A percentile compares a stretch with the other conserved stretches of the same genome.
These are phyloP conservation scores for Epinephelus awoara DNA, from an alignment of 2,797 vertebrate genomes.

Conservation along the genomic window DNA sequence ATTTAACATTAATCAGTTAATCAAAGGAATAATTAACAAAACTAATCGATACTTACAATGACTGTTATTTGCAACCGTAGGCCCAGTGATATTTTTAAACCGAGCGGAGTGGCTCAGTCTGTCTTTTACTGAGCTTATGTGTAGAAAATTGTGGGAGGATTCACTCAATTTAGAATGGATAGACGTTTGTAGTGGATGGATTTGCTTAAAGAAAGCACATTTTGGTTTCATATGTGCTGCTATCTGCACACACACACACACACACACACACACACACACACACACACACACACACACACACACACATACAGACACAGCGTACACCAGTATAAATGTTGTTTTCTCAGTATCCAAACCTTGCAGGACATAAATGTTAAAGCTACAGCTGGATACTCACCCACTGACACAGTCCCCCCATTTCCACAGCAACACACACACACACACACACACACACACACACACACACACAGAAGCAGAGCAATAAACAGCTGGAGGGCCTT, in stretches of 20 bases:
- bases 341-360: constrained; percentile 29
- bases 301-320: neutral
- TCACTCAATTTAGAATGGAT: constrained; percentile 10
- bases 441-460: neutral
- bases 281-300: constrained; percentile 18
- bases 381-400: constrained; percentile 46
- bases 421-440: constrained; percentile 27
- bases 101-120: neutral
- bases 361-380: constrained; percentile 42
- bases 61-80: neutral
- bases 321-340: constrained; percentile 25
- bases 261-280: constrained; percentile 17
- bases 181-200: constrained; percentile 10
- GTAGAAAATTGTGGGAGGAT: constrained; percentile 12
- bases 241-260: constrained; percentile 34
- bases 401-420: constrained; percentile 62
- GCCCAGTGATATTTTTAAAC: neutral
- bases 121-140: constrained; percentile 6
- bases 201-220: constrained; percentile 11
- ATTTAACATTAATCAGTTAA: neutral
- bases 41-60: neutral
- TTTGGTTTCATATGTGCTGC: constrained; percentile 18
- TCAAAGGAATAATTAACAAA: neutral
- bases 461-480: constrained; percentile 34
- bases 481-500: constrained; percentile 77